These are phyloP conservation scores for Callaeas wilsoni DNA, from an alignment of 2,113 vertebrate genomes.

Conservation along the genomic window DNA sequence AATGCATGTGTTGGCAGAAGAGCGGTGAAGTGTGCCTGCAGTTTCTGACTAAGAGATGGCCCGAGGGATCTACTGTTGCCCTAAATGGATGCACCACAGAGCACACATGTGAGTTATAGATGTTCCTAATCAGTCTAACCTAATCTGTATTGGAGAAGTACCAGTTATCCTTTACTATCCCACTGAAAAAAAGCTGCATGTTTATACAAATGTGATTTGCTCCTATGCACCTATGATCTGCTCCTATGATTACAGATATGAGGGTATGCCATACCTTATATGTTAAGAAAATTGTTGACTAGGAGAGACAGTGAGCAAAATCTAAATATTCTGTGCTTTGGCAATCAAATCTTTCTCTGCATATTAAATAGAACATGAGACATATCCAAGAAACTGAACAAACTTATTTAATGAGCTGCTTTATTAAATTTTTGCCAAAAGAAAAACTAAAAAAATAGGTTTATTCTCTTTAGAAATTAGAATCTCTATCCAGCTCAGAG, in stretches of 20 bases:
- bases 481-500: not conserved
- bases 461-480: not conserved
- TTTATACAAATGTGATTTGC: not conserved
- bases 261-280: not conserved
- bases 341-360: not conserved
- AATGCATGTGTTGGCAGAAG: not conserved
- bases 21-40: not conserved
- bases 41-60: not conserved
- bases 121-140: not conserved
- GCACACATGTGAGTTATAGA: fast-evolving
- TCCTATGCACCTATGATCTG: not conserved
- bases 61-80: not conserved
- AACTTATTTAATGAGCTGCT: not conserved
- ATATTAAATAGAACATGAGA: not conserved
- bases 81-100: not conserved
- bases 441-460: not conserved
- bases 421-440: not conserved
- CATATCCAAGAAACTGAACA: not conserved
- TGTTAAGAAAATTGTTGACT: not conserved
- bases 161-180: not conserved
- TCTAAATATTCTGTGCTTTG: not conserved
- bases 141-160: not conserved
- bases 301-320: not conserved
- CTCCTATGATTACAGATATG: not conserved
- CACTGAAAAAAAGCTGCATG: not conserved